These are phyloP conservation scores for Xenopus petersii DNA, from an alignment of 2,797 vertebrate species.

Conservation along the genomic window DNA sequence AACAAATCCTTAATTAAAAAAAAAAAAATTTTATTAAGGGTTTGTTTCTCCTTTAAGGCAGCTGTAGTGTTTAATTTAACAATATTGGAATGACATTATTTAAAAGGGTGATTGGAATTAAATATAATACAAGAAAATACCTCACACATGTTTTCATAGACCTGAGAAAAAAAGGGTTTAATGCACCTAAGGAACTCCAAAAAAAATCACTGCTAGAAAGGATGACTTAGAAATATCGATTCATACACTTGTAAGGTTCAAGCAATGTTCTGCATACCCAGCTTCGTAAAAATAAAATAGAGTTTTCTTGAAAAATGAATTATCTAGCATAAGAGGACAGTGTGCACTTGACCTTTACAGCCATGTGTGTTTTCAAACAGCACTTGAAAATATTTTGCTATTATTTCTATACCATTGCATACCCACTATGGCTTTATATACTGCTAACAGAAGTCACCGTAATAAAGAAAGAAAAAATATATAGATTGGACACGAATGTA, in stretches of 20 bases:
- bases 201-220: background rate
- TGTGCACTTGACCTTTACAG: slow-evolving; percentile 24
- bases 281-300: slow-evolving; percentile 2
- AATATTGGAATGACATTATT: no score
- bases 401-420: background rate
- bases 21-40: no score
- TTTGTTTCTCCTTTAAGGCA: no score
- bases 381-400: no score
- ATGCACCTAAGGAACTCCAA: no score
- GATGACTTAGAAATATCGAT: slow-evolving; percentile 20
- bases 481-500: slow-evolving; percentile 6
- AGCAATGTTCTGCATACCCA: slow-evolving; percentile 18
- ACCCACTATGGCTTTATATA: background rate
- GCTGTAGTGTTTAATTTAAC: no score
- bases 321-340: slow-evolving; percentile 13
- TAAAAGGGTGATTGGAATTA: no score
- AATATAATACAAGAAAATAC: no score
- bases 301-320: slow-evolving; percentile 42
- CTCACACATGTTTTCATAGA: no score
- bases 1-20: no score
- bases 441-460: slow-evolving; percentile 14
- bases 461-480: background rate
- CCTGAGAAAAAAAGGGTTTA: no score
- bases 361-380: background rate
- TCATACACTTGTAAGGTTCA: background rate